Percentiles rank a stretch among this genome's conserved stretches.
Evolutionary conservation across 2,888 invertebrate species (phyloP).

Genomic region (Actias luna): DNA sequence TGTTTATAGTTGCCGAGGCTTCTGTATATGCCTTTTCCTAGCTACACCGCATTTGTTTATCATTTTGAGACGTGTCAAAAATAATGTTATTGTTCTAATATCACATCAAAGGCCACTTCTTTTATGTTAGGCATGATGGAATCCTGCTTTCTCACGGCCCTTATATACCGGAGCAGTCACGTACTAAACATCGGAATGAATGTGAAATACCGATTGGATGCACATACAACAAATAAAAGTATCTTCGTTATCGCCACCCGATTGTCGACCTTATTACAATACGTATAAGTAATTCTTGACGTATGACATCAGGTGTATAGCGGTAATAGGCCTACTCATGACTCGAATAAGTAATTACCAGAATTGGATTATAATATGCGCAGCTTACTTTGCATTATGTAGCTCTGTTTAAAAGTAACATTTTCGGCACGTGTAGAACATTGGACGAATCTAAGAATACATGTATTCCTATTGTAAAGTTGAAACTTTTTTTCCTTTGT

Average conservation of each 20-base stretch:
- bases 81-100: slow-evolving; percentile 14
- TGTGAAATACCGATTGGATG: slow-evolving; percentile 56
- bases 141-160: slow-evolving; percentile 70
- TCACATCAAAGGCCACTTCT: slow-evolving; percentile 40
- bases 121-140: slow-evolving; percentile 45
- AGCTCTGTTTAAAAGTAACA: slow-evolving; percentile 38
- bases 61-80: neutral
- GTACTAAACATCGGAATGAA: slow-evolving; percentile 52
- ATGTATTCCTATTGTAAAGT: neutral
- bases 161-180: slow-evolving; percentile 46
- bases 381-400: slow-evolving; percentile 30
- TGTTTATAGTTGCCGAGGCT: neutral
- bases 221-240: slow-evolving; percentile 21
- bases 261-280: slow-evolving; percentile 10
- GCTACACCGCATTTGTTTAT: neutral
- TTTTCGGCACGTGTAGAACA: slow-evolving; percentile 27
- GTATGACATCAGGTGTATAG: slow-evolving; percentile 21
- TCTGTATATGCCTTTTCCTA: neutral
- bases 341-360: slow-evolving; percentile 45
- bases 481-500: too few relatives aligned
- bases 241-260: slow-evolving; percentile 15
- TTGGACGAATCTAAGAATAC: too few relatives aligned
- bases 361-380: slow-evolving; percentile 38
- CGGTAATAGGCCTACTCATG: slow-evolving; percentile 28
- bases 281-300: neutral